Percentiles rank a stretch among this genome's conserved stretches.
Conservation (phyloP, 2,888 invertebrate genomes). For the Phorcus lineatus region DNA sequence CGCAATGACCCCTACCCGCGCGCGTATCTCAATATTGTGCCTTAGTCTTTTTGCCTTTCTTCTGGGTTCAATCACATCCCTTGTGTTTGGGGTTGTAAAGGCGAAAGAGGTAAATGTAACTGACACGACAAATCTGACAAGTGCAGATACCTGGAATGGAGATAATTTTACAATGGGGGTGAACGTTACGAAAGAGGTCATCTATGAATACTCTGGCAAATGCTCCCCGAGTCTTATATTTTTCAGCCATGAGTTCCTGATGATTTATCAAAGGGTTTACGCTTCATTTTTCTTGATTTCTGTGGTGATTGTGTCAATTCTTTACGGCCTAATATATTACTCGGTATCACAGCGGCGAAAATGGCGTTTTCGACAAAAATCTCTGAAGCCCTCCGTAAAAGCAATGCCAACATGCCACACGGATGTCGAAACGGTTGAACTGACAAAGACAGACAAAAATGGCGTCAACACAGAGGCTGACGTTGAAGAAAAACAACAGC, state of each 20-base stretch:
- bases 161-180: not conserved
- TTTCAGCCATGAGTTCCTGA: slow-evolving; percentile 42
- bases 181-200: not conserved
- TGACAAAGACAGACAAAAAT: slow-evolving; percentile 30
- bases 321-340: slow-evolving; percentile 65
- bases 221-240: slow-evolving; percentile 44
- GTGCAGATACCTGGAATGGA: not conserved
- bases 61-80: slow-evolving; percentile 62
- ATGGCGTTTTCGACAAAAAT: slow-evolving; percentile 46
- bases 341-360: slow-evolving; percentile 58
- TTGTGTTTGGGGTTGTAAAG: slow-evolving; percentile 49
- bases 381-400: slow-evolving; percentile 36
- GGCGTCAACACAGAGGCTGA: slow-evolving; percentile 10
- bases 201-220: slow-evolving; percentile 32
- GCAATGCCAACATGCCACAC: slow-evolving; percentile 16
- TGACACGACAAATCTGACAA: not conserved
- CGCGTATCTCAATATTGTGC: slow-evolving; percentile 56
- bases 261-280: slow-evolving; percentile 58
- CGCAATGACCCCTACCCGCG: slow-evolving; percentile 58
- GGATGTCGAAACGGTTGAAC: slow-evolving; percentile 32
- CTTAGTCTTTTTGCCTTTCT: slow-evolving; percentile 58
- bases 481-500: slow-evolving; percentile 12
- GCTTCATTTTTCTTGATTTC: slow-evolving; percentile 61
- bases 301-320: slow-evolving; percentile 58
- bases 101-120: not conserved